A percentile compares a stretch with the other conserved stretches of the same genome.
These are phyloP conservation scores for Chironex yamaguchii DNA, from an alignment of 30 jellyfish, hydroid and myxozoan species.

Conservation along the genomic window DNA sequence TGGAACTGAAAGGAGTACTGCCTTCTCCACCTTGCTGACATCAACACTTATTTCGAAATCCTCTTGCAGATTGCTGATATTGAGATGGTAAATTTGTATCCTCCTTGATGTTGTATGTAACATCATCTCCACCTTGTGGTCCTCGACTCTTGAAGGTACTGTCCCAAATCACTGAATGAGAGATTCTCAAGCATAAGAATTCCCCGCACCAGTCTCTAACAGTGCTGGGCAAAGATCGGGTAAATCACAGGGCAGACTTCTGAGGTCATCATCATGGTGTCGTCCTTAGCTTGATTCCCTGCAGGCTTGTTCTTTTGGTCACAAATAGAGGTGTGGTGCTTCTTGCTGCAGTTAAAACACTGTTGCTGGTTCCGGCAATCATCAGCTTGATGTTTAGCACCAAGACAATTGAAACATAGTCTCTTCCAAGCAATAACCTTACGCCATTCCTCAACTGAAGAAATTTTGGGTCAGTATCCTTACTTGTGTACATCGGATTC, in stretches of 20 bases:
- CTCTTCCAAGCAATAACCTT: neutral
- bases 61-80: constrained; percentile 2
- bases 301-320: constrained; percentile 21
- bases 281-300: neutral
- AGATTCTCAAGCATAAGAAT: neutral
- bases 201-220: constrained; percentile 2
- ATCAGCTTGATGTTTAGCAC: constrained; percentile 7
- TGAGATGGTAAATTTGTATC: constrained; percentile 25
- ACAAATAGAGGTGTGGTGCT: constrained; percentile 49
- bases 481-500: neutral
- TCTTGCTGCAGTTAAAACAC: constrained; percentile 3
- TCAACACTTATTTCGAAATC: constrained; percentile 16
- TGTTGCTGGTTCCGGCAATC: constrained; percentile 16
- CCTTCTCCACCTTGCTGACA: constrained; percentile 51
- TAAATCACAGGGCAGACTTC: neutral
- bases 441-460: neutral
- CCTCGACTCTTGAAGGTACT: neutral
- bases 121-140: constrained; percentile 38
- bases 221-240: neutral
- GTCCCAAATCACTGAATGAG: neutral
- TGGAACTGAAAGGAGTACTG: constrained; percentile 19
- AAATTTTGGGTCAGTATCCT: neutral
- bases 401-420: constrained; percentile 16
- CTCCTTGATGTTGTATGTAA: constrained; percentile 9
- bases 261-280: constrained; percentile 47